Evolutionary conservation across 23 tunicate species (phyloP), one percentile per base, ranked within the genome.

Genomic region (Halocynthia aurantium): DNA sequence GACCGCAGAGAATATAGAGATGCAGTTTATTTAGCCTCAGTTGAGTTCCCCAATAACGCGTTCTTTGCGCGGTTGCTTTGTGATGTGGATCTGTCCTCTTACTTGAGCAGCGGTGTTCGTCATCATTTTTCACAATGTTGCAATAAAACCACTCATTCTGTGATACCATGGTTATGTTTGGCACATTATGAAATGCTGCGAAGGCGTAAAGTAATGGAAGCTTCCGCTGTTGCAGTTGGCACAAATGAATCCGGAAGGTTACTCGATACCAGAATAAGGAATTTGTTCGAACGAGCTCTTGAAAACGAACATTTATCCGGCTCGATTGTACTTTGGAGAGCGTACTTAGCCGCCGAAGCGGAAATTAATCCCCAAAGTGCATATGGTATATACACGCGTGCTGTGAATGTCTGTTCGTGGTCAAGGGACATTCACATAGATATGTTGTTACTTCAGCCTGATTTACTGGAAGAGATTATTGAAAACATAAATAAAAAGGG

Each of bases 321-420:
- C 78, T 74, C 78, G 63, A 44, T 54, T 0, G 78, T 74, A 10
- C 62, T 74, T 19, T 74, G 78, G 78, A 52, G 63, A 53, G 63
- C 78, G 8, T 74, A 74, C 21, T 51, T 74, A 19, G 50, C 55
- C 8, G 78, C 65, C 13, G 60, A 74, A 54, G 19, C 57, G 0
- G 60, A 74, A 54, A 50, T 74, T 56, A 64, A 53, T 54, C 57
- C 78, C 2, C 19, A 21, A 22, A 74, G 6, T 2, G 22, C 56
- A 54, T 61, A 82, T 20, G 40, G 53, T 6, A 81, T 86, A 55
- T 78, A 82, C 61, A 78, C 77, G 0, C 60, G 92, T 51, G 98
- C 92, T 44, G 10, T 72, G 18, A 78, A 77, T 40, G 50, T 51
- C 15, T 92, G 98, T 67, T 85, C 98, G 0, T 92, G 98, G 98